A percentile compares a stretch with the other conserved stretches of the same genome.
These are phyloP conservation scores for Eueremaeus valkanovi DNA, from an alignment of 2,888 invertebrate species.

Conservation along the genomic window DNA sequence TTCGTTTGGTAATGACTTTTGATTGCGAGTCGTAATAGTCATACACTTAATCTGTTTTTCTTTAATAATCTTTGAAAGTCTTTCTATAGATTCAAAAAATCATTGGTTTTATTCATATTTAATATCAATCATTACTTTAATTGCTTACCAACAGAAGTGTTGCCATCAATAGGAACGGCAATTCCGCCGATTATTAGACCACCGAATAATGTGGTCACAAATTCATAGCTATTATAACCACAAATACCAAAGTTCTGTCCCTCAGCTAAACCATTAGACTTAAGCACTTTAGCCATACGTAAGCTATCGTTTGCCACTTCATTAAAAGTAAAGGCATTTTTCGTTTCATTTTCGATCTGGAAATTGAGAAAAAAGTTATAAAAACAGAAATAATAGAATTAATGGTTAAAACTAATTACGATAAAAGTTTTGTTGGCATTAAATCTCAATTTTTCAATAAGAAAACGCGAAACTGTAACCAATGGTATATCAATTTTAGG, in stretches of 20 bases:
- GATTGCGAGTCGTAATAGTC: neutral
- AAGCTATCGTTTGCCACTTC: slow-evolving; percentile 9
- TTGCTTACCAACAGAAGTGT: neutral
- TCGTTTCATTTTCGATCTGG: neutral
- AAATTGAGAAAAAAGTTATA: neutral
- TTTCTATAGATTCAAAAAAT: too few relatives aligned
- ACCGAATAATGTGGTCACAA: neutral
- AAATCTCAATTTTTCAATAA: slow-evolving; percentile 1
- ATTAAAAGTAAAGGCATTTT: neutral
- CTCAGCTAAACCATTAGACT: neutral
- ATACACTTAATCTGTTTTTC: neutral
- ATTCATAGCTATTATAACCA: slow-evolving; percentile 12
- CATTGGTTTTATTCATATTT: too few relatives aligned
- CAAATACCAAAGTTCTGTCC: slow-evolving; percentile 15
- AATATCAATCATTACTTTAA: too few relatives aligned
- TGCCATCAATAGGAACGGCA: neutral
- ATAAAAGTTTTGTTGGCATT: neutral
- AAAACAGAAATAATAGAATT: neutral
- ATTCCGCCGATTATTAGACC: slow-evolving; percentile 9
- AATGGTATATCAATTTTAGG: neutral
- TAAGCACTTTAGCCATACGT: slow-evolving; percentile 5
- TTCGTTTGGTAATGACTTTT: neutral
- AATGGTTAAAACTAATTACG: neutral
- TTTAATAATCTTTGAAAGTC: neutral
- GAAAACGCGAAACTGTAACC: neutral